Conservation (phyloP, 2,888 invertebrate species). For the Drosophila nr. perissopoda region DNA sequence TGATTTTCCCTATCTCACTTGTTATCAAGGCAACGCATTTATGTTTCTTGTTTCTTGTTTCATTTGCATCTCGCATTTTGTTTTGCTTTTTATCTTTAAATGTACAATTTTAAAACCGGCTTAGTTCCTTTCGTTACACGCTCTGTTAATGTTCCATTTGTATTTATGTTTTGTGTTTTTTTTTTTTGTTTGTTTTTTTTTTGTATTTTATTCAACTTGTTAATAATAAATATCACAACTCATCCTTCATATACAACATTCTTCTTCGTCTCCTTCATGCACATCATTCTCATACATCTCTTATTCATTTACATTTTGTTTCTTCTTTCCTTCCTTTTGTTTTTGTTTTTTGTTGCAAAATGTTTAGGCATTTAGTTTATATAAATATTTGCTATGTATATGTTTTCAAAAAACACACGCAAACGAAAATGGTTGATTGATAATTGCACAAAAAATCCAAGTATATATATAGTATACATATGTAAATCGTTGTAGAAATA, state of each 20-base stretch:
- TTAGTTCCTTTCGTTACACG: constrained; percentile 76
- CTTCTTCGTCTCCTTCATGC: constrained; percentile 25
- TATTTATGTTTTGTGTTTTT: constrained; percentile 42
- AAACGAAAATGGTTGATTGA: constrained; percentile 74
- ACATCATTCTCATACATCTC: constrained; percentile 50
- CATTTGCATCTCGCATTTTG: constrained; percentile 17
- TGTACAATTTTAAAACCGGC: constrained; percentile 77
- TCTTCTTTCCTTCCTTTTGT: constrained; percentile 10
- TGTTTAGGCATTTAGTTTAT: constrained; percentile 56
- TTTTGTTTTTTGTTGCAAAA: constrained; percentile 36
- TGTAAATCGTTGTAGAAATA: constrained; percentile 18
- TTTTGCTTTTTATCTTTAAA: constrained; percentile 57
- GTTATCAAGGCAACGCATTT: constrained; percentile 69
- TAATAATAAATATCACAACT: constrained; percentile 85
- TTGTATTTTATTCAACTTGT: constrained; percentile 64
- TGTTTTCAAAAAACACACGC: constrained; percentile 67
- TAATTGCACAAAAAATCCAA: constrained; percentile 78
- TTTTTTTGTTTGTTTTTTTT: constrained; percentile 51
- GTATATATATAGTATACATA: constrained; percentile 47
- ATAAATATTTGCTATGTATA: constrained; percentile 59
- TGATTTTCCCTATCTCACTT: constrained; percentile 53
- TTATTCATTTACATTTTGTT: constrained; percentile 46
- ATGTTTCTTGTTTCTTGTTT: constrained; percentile 34
- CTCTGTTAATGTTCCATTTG: constrained; percentile 53
- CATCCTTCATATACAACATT: constrained; percentile 77